These are phyloP conservation scores for Alauda arvensis DNA, from an alignment of 2,797 vertebrate genomes.

Conservation along the genomic window DNA sequence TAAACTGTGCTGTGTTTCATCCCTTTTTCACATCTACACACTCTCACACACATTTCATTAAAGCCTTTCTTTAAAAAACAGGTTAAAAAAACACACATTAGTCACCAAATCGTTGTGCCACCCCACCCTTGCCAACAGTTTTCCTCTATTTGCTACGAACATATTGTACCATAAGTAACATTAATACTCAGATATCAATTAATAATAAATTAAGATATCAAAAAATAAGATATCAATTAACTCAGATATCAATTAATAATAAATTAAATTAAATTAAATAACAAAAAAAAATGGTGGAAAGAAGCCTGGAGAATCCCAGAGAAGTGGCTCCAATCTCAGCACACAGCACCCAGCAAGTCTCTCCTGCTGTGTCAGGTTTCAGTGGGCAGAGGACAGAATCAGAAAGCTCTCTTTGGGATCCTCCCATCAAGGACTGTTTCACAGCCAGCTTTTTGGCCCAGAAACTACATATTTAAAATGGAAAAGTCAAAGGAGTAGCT, in stretches of 20 bases:
- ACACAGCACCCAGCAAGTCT: neutral
- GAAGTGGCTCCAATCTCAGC: neutral
- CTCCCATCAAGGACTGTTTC: neutral
- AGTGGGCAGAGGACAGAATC: neutral
- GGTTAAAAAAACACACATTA: neutral
- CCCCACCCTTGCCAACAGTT: neutral
- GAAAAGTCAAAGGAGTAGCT: neutral
- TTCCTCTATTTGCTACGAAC: conserved; percentile 5
- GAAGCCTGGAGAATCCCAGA: neutral
- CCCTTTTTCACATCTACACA: neutral
- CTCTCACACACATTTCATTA: neutral
- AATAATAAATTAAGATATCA: neutral
- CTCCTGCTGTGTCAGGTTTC: neutral
- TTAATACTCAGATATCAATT: neutral
- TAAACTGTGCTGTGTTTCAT: conserved; percentile 19
- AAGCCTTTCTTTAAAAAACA: neutral
- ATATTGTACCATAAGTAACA: neutral
- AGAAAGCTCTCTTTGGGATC: neutral
- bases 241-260: neutral
- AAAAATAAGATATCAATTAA: neutral
- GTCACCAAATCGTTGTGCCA: neutral
- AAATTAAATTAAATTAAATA: neutral
- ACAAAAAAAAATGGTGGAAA: neutral
- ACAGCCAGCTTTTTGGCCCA: neutral
- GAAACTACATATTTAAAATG: neutral